A percentile compares a stretch with the other conserved stretches of the same genome.
Evolutionary conservation across 2,797 vertebrate genomes (phyloP).

Genomic region (Dicrostonyx torquatus): DNA sequence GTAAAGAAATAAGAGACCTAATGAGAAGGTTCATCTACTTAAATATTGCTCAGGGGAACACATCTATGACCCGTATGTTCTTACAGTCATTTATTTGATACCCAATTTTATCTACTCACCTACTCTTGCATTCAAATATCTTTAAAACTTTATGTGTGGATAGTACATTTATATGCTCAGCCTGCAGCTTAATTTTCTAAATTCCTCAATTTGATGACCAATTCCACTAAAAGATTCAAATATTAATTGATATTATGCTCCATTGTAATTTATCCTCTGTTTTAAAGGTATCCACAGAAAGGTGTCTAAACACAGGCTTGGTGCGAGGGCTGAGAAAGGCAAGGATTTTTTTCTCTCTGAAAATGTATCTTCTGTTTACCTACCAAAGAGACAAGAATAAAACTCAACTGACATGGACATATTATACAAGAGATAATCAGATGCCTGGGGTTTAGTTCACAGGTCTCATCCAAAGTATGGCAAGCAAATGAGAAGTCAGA

Average conservation of each 20-base stretch:
- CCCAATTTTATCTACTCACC: not conserved
- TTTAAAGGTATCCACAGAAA: not conserved
- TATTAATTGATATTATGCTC: not conserved
- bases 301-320: not conserved
- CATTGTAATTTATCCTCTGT: not conserved
- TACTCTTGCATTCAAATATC: not conserved
- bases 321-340: not conserved
- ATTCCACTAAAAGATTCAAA: not conserved
- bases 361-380: not conserved
- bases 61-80: not conserved
- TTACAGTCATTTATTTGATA: not conserved
- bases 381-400: not conserved
- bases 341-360: not conserved
- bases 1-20: not conserved
- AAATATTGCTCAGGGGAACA: not conserved
- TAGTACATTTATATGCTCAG: not conserved
- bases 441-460: not conserved
- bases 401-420: not conserved
- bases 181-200: constrained; percentile 17
- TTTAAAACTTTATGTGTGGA: not conserved
- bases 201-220: not conserved
- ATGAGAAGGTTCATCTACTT: not conserved
- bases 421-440: not conserved
- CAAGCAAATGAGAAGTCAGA: not conserved
- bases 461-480: not conserved